A percentile compares a stretch with the other conserved stretches of the same genome.
Evolutionary conservation across 2,888 invertebrate genomes (phyloP).

Genomic region (Drosophila birchii): DNA sequence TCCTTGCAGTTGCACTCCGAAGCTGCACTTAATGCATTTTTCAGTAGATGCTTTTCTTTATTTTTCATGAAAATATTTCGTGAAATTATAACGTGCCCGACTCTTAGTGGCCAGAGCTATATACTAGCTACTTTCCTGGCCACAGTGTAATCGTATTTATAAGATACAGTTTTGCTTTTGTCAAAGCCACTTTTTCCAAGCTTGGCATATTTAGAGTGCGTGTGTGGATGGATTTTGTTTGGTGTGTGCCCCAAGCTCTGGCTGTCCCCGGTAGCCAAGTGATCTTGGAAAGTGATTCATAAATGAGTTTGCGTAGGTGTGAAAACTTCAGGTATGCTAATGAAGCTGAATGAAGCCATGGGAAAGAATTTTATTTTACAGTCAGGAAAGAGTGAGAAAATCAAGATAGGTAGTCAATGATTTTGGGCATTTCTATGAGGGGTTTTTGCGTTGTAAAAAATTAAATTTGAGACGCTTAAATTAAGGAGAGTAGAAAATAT

Average conservation of each 20-base stretch:
- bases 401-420: conserved; percentile 5
- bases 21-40: conserved; percentile 83
- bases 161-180: conserved; percentile 62
- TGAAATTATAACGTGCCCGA: conserved; percentile 74
- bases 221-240: conserved; percentile 42
- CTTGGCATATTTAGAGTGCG: conserved; percentile 38
- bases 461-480: not conserved
- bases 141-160: conserved; percentile 73
- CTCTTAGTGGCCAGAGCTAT: conserved; percentile 22
- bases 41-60: conserved; percentile 78
- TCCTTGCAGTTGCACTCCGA: conserved; percentile 60
- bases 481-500: not conserved
- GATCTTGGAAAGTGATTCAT: conserved; percentile 22
- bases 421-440: not conserved
- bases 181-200: conserved; percentile 59
- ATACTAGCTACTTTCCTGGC: conserved; percentile 47
- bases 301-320: conserved; percentile 26
- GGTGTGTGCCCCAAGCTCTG: conserved; percentile 33
- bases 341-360: conserved; percentile 23
- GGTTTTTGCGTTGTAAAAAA: not conserved
- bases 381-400: conserved; percentile 1
- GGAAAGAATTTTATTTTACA: conserved; percentile 12
- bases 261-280: conserved; percentile 13
- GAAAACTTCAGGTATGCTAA: conserved; percentile 36
- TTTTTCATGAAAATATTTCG: conserved; percentile 78